Conservation (phyloP, 2,888 invertebrate genomes). For the Hololepta plana region DNA sequence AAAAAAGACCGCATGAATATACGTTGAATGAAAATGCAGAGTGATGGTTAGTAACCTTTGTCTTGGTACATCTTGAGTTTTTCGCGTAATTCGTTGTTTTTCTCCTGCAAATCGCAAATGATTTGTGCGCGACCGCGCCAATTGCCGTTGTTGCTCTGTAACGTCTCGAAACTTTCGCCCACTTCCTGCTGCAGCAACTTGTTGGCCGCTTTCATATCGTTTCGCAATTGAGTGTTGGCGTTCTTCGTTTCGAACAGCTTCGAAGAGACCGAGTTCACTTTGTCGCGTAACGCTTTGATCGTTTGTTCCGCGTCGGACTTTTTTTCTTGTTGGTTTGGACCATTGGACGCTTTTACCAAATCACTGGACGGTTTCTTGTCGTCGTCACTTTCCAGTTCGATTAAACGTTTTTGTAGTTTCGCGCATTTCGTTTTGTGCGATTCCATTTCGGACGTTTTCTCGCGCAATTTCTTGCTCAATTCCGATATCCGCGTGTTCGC, state of each 20-base stretch:
- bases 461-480: constrained; percentile 44
- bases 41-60: constrained; percentile 10
- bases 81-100: constrained; percentile 44
- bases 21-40: no score
- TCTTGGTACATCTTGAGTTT: constrained; percentile 30
- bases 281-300: constrained; percentile 40
- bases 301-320: constrained; percentile 8
- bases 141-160: constrained; percentile 37
- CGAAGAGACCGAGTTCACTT: constrained; percentile 35
- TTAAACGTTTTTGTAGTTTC: constrained; percentile 31
- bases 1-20: no score
- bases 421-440: constrained; percentile 38
- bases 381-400: constrained; percentile 15
- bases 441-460: constrained; percentile 42
- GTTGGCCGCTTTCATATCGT: constrained; percentile 51
- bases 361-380: constrained; percentile 28
- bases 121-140: constrained; percentile 70
- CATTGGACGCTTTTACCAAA: constrained; percentile 3
- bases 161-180: constrained; percentile 49
- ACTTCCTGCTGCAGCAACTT: constrained; percentile 59
- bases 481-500: constrained; percentile 48
- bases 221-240: constrained; percentile 46
- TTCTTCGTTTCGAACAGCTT: constrained; percentile 55
- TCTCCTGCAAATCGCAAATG: constrained; percentile 48
- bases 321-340: constrained; percentile 3